A percentile compares a stretch with the other conserved stretches of the same genome.
Evolutionary conservation across 2,113 vertebrate genomes (phyloP).

Genomic region (Pelusios castaneus): DNA sequence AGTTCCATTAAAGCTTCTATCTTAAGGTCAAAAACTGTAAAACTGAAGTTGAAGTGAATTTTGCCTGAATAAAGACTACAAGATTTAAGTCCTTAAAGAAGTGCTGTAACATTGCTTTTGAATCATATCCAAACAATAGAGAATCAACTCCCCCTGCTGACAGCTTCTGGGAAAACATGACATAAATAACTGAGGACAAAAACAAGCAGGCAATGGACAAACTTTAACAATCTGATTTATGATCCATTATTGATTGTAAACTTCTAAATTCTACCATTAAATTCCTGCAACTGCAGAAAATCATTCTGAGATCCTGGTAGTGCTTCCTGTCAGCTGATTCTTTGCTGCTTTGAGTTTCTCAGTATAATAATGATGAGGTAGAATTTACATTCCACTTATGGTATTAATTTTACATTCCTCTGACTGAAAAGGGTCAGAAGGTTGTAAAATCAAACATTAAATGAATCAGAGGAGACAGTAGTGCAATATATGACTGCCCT

Average conservation of each 20-base stretch:
- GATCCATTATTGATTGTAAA: constrained; percentile 81
- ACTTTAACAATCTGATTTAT: constrained; percentile 80
- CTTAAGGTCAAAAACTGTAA: not conserved
- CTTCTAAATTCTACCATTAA: constrained; percentile 80
- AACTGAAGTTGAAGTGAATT: not conserved
- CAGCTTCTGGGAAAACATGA: constrained; percentile 79
- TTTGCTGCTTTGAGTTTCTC: constrained; percentile 71
- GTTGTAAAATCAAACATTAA: constrained; percentile 88
- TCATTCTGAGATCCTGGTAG: constrained; percentile 69
- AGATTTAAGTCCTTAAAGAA: constrained; percentile 8
- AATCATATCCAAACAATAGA: constrained; percentile 83
- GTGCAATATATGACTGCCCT: constrained; percentile 85
- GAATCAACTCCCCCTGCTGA: constrained; percentile 96
- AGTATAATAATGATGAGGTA: constrained; percentile 80
- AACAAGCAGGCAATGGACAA: constrained; percentile 70
- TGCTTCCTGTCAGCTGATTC: constrained; percentile 80
- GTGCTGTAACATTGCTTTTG: constrained; percentile 16
- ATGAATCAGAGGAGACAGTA: constrained; percentile 86
- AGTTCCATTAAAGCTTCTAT: not conserved
- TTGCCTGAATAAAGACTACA: not conserved
- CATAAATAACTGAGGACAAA: constrained; percentile 59
- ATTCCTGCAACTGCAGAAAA: constrained; percentile 79
- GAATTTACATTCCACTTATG: constrained; percentile 86
- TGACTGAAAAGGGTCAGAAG: constrained; percentile 84
- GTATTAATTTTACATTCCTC: constrained; percentile 88